Base-by-base conservation (phyloP, 1,140 invertebrate species). In the Drosophila lacertosa region DNA sequence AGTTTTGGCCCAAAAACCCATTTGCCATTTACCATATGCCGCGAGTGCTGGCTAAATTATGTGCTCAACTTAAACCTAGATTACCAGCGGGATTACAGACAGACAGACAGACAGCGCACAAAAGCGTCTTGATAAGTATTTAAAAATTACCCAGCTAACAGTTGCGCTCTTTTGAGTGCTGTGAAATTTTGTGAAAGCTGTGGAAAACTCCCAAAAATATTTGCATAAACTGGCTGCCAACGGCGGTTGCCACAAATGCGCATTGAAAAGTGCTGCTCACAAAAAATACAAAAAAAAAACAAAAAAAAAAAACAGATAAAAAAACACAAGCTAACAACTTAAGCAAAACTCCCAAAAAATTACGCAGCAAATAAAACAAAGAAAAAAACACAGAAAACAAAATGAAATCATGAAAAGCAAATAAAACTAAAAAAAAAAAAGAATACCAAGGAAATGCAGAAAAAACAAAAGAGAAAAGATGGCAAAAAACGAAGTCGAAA, bases 171-270 rank as follows among this genome's bases (percentile, higher is more conserved):
- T 13, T 15, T 32, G 33, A 45, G n/a, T 59, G 16, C 50, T 26
- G 44, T 13, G n/a, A 29, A 48, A 48, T 48, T 2, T 29, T 32
- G 45, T 20, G 26, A 32, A 66, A 69, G 51, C 62, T 50, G 63
- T 39, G 32, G 32, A 33, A 45, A 60, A 60, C 66, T 79, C 35
- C 35, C 59, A 73, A 84, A 84, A 81, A 67, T 66, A 86, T 80
- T 84, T 84, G 73, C 82, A 81, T 84, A 86, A 74, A 66, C 73
- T 64, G 57, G 4, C 37, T 47, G 65, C 55, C 44, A 40, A 65
- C 29, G 54, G 54, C 68, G 26, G n/a, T 37, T 37, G 37, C 64
- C 68, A 50, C 55, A 76, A 69, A 60, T 80, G 67, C 72, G 63
- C 72, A 72, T 48, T 26, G 47, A 51, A 67, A 75, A 74, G 32